Base-by-base conservation (phyloP, 2,113 vertebrate genomes). In the Chaetodon trifascialis region DNA sequence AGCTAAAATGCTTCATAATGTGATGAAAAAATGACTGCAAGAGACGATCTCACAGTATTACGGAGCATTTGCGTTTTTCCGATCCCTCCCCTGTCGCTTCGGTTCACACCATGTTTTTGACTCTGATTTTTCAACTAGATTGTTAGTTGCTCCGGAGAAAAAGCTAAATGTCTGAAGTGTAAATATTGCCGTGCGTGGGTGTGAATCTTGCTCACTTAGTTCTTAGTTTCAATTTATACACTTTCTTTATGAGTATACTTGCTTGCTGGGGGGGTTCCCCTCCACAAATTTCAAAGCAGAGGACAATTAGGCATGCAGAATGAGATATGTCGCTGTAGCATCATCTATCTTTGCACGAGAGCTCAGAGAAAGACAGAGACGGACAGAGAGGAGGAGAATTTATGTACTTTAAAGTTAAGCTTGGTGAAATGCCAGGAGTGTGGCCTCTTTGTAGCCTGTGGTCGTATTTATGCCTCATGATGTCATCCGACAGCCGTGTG, bases 381-480 rank as follows among this genome's bases (percentile, higher is more conserved):
- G 42, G 55, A 70, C 15, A 30, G 52, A 70, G 34, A 59, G 77
- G 52, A 19, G 60, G 30, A 83, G 17, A 40, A 58, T 74, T 11
- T 68, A 73, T 79, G 55, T 74, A 23, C 74, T 72, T 78, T 69
- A 83, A 73, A 73, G 83, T 70, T 49, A 23, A 75, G 82, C 52
- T 21, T 67, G 76, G 70, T 85, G 80, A 88, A 79, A 86, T 65
- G 71, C 88, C 81, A 83, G 56, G 51, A 86, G 75, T 69, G 79
- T 84, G 85, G 86, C 89, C 84, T 81, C 83, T 91, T 90, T 89
- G 82, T 89, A 88, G 86, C 86, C 83, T 79, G 83, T 55, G 82
- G 88, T 92, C 82, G 85, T 93, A 92, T 94, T 94, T 91, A 85
- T 94, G 86, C 80, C 76, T 82, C 78, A 92, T 94, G 93, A 93